A percentile compares a stretch with the other conserved stretches of the same genome.
phyloP scores from a whole-genome alignment of 2,797 vertebrate genomes.

The Myotis myotis region DNA sequence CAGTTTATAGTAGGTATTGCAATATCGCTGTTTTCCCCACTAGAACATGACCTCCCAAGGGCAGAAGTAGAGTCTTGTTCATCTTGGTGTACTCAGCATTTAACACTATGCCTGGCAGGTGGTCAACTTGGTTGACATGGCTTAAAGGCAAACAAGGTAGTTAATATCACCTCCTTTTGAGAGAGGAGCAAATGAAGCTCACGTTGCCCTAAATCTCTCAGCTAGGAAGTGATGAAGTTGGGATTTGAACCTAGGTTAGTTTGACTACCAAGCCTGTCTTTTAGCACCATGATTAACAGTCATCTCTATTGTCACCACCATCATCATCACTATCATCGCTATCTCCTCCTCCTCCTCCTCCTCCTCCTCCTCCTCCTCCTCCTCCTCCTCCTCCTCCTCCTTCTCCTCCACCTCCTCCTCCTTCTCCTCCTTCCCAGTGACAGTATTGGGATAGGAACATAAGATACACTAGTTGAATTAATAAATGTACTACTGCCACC shows the following conservation, averaged over 20 bases:
- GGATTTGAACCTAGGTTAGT: neutral
- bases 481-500: neutral
- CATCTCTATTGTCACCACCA: neutral
- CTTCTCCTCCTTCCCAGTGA: neutral
- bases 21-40: neutral
- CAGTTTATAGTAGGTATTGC: neutral
- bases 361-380: neutral
- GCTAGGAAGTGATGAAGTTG: neutral
- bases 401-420: neutral
- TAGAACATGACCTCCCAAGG: neutral
- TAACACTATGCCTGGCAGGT: neutral
- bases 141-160: neutral
- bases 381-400: too few relatives aligned
- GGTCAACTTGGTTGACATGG: neutral
- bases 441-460: neutral
- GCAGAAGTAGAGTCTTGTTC: neutral
- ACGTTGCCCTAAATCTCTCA: neutral
- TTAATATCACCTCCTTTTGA: neutral
- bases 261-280: neutral
- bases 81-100: neutral
- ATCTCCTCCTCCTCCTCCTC: neutral
- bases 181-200: neutral
- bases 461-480: neutral
- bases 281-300: neutral
- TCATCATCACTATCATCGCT: neutral